Conservation (phyloP, 1,140 invertebrate genomes). For the Meloidogyne hapla region DNA sequence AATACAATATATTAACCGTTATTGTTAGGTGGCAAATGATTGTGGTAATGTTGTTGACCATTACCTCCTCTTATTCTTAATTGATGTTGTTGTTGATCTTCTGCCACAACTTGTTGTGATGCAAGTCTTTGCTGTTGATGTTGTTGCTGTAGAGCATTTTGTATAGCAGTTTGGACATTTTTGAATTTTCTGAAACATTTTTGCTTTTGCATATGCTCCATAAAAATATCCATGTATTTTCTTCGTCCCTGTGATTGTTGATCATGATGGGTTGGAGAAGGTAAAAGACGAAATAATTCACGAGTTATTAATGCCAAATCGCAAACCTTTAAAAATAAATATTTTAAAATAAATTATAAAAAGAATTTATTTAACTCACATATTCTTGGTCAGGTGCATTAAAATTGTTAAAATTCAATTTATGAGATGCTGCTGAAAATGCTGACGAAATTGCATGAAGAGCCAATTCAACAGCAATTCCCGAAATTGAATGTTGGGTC, state of each 20-base stretch:
- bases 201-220: slow-evolving; percentile 30
- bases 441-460: slow-evolving; percentile 24
- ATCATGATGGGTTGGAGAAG: not conserved
- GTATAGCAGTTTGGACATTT: slow-evolving; percentile 8
- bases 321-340: not conserved
- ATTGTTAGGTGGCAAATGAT: not conserved
- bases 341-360: not conserved
- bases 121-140: not conserved
- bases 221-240: slow-evolving; percentile 25
- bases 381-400: slow-evolving; percentile 25
- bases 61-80: not conserved
- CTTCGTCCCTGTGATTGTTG: slow-evolving; percentile 8
- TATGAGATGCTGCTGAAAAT: slow-evolving; percentile 25
- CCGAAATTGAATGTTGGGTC: slow-evolving; percentile 13
- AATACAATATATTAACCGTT: not conserved
- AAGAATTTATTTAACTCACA: not conserved
- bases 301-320: slow-evolving; percentile 21
- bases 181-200: slow-evolving; percentile 21
- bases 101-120: not conserved
- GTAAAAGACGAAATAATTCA: slow-evolving; percentile 23
- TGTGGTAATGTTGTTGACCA: not conserved
- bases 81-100: slow-evolving; percentile 1
- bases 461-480: slow-evolving; percentile 7
- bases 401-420: slow-evolving; percentile 23
- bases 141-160: not conserved